phyloP scores from a whole-genome alignment of 2,797 vertebrate genomes.

The Schizopygopsis pylzovi region DNA sequence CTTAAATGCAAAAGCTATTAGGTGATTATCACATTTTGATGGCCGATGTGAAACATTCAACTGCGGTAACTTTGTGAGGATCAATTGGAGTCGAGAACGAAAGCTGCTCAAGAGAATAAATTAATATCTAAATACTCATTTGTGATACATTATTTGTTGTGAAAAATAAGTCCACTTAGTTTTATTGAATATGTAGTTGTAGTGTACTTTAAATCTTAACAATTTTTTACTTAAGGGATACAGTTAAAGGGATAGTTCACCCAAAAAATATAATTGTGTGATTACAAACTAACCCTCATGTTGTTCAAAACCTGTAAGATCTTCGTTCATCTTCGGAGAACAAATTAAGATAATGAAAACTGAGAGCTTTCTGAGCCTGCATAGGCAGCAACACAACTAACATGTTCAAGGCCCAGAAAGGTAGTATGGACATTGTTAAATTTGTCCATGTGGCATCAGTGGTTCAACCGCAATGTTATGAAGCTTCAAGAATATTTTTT shows the following conservation, averaged over 20 bases:
- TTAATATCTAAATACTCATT: background rate
- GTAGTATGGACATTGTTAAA: too few species aligned
- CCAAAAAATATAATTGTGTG: background rate
- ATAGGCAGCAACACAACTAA: too few species aligned
- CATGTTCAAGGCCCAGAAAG: too few species aligned
- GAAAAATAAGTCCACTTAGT: background rate
- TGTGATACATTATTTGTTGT: background rate
- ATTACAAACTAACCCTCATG: background rate
- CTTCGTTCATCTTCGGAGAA: too few species aligned
- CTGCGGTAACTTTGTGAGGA: slow-evolving; percentile 27
- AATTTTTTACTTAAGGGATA: background rate
- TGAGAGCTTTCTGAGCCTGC: too few species aligned
- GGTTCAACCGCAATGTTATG: too few species aligned
- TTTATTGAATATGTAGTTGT: background rate
- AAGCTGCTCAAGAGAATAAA: background rate
- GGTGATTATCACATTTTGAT: slow-evolving; percentile 51
- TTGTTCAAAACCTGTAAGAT: background rate
- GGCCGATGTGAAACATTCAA: slow-evolving; percentile 37
- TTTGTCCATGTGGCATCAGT: too few species aligned
- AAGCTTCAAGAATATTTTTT: too few species aligned
- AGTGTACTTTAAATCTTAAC: background rate
- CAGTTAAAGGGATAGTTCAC: background rate
- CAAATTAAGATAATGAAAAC: too few species aligned
- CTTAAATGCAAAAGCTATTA: slow-evolving; percentile 56
- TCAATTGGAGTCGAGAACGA: background rate